Base-by-base conservation (phyloP, 1,140 invertebrate genomes). In the Thalassaphorura encarpata region DNA sequence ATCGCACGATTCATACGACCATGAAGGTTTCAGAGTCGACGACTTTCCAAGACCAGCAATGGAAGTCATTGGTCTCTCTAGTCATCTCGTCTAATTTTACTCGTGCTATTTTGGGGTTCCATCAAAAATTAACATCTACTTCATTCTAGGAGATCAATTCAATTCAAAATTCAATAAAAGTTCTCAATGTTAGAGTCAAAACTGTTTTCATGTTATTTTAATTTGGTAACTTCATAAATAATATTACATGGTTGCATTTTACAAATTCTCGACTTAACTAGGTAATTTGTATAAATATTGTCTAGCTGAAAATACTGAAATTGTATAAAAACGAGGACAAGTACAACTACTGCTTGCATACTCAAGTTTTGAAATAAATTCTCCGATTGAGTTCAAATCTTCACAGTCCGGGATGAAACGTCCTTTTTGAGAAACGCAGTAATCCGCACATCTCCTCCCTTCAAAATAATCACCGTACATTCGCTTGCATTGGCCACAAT, bases 1-100 rank as follows among this genome's bases (percentile, higher is more conserved):
- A 86, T 90, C 65, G 79, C 82, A n/a, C 80, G 80, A 5, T 89
- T 87, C 72, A 74, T 90, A 8, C 52, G 52, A 8, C n/a, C 28
- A 18, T 51, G 48, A 51, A 23, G 28, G 8, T 3, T 6, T 13
- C 4, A 26, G 11, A 21, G 28, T 11, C 6, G 28, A 4, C 41
- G 5, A 19, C 41, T 13, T 19, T 19, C 13, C 13, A 42, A 19
- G 19, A 4, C 24, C 41, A 43, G 21, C 8, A 43, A 19, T 11
- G 4, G 45, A 26, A 23, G 5, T 21, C 23, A 47, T 15, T 24
- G 5, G 21, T 26, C 8, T 11, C 13, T 26, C 28, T 47, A 47
- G 11, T 47, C 23, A 27, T n/a, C n/a, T n/a, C 8, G 18, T 19
- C 6, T 42, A 42, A 13, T 42, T 42, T 42, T 13, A 11, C 18